Conservation (phyloP, 2,888 invertebrate genomes). For the Caenorhabditis uteleia region DNA sequence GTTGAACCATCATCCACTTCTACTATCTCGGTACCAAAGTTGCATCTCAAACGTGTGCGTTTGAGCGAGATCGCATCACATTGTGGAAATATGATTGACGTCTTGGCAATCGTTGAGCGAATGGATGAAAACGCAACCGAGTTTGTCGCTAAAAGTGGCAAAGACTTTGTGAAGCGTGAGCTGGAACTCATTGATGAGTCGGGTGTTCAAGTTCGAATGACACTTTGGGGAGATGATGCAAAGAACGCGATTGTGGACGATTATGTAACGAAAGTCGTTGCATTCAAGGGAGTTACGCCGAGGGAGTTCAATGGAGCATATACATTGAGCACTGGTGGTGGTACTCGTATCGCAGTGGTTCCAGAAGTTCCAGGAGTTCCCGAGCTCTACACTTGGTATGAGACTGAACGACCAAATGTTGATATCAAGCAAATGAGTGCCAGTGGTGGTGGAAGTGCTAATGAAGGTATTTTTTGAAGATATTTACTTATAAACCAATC, state of each 20-base stretch:
- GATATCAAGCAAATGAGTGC: slow-evolving; percentile 42
- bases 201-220: slow-evolving; percentile 80
- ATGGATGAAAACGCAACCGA: slow-evolving; percentile 39
- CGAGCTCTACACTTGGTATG: slow-evolving; percentile 87
- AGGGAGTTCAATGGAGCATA: slow-evolving; percentile 81
- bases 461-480: not conserved
- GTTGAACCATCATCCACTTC: slow-evolving; percentile 20
- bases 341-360: slow-evolving; percentile 78
- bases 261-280: slow-evolving; percentile 79
- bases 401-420: slow-evolving; percentile 72
- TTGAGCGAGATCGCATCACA: slow-evolving; percentile 10
- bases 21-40: slow-evolving; percentile 18
- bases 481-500: not conserved
- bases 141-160: slow-evolving; percentile 52
- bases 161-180: slow-evolving; percentile 82
- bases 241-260: slow-evolving; percentile 76
- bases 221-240: slow-evolving; percentile 84
- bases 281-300: slow-evolving; percentile 83
- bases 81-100: slow-evolving; percentile 43
- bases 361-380: slow-evolving; percentile 89
- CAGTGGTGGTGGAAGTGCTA: not conserved
- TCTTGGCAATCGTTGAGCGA: slow-evolving; percentile 60
- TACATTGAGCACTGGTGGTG: slow-evolving; percentile 69
- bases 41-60: slow-evolving; percentile 12
- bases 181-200: slow-evolving; percentile 85